Evolutionary conservation across 2,113 vertebrate species (phyloP), one percentile per base, ranked within the genome.

Genomic region (Bufo bufo): DNA sequence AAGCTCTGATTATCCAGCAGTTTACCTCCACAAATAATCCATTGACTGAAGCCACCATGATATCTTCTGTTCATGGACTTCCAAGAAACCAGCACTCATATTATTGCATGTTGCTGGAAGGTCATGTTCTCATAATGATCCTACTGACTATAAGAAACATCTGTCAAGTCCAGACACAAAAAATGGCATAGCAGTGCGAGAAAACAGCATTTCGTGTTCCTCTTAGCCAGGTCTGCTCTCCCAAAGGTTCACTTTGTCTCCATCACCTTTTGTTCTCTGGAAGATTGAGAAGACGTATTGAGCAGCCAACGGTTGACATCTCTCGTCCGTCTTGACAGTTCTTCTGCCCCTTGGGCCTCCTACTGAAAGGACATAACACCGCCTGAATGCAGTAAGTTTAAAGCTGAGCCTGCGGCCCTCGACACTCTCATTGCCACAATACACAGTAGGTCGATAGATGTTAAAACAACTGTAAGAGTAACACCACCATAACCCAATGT

Each of bases 171-270:
- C 77, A 79, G 50, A 79, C 52, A 33, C 54, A 79, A 79, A 12
- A 56, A 79, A 79, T 79, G 52, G 50, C 77, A 79, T 6, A 56
- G 23, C 33, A 16, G 69, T 13, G 33, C 69, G 45, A 13, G 8
- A 72, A 72, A 23, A 54, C 77, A 56, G 50, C 50, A 58, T 33
- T 79, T 23, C 23, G 50, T 23, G 77, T 56, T 23, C n/a, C 50
- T 54, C 50, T 8, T n/a, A n/a, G 78, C 78, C 54, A 6, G 54
- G 43, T 59, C 56, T 17, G 52, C 11, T 59, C 79, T 81, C 79
- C 79, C 79, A 14, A 43, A 59, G 58, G 79, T 45, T 47, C 79
- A 81, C 45, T 85, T 77, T 77, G 84, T 85, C 72, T 77, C 72
- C 58, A 49, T 77, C 84, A 61, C 84, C 72, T 85, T 61, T 63